Conservation (phyloP, 92 coral and sea anemone genomes). For the Actinostola sp. region DNA sequence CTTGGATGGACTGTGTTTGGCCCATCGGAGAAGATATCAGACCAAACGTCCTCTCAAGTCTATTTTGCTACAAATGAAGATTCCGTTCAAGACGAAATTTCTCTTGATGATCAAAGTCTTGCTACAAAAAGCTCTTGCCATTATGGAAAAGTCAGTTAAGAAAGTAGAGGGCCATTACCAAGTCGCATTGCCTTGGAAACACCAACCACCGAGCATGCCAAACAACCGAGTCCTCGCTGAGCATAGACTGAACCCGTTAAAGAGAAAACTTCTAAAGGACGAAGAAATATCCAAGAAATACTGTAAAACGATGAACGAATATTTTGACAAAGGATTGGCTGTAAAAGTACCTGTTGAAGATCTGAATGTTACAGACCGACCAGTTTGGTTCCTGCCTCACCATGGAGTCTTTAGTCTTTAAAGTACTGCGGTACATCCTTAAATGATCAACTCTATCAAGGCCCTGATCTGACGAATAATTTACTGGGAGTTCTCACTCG, state of each 20-base stretch:
- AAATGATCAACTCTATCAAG: too few species aligned
- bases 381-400: constrained; percentile 58
- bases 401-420: constrained; percentile 33
- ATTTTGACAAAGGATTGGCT: constrained; percentile 44
- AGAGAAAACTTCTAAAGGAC: constrained; percentile 35
- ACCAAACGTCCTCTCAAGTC: background rate
- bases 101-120: background rate
- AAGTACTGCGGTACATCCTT: too few species aligned
- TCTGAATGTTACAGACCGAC: constrained; percentile 2
- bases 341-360: constrained; percentile 27
- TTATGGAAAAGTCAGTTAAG: constrained; percentile 34
- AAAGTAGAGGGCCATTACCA: constrained; percentile 48
- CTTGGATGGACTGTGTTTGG: constrained; percentile 47
- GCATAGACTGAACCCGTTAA: constrained; percentile 33
- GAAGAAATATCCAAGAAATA: constrained; percentile 37
- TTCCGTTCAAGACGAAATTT: background rate
- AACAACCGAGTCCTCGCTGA: constrained; percentile 57
- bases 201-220: constrained; percentile 30
- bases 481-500: too few species aligned
- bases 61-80: background rate
- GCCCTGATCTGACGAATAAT: too few species aligned
- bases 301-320: constrained; percentile 39
- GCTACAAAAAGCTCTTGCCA: constrained; percentile 36
- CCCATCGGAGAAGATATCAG: background rate
- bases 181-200: constrained; percentile 58